Evolutionary conservation across 2,888 invertebrate genomes (phyloP), one percentile per base, ranked within the genome.

Genomic region (Spisula solida): DNA sequence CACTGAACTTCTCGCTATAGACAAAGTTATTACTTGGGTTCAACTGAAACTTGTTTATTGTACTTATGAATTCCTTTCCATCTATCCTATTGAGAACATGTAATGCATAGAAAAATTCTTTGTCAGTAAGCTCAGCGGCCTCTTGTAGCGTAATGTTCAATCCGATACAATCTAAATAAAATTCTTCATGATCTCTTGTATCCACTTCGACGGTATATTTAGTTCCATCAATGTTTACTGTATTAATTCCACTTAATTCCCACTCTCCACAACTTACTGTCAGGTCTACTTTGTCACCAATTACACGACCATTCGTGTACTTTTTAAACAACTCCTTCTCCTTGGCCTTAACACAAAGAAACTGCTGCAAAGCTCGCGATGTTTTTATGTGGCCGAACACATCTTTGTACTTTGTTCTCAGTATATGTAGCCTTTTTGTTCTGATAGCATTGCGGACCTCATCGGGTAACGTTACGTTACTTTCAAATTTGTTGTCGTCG

Each of bases 321-420:
- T 5, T 16, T 34, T 75, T 34, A 5, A 75, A 31, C 29, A 75
- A 34, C 66, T 41, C n/a, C 12, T 20, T 41, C 66, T n/a, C 14
- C 16, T 34, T 34, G 31, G 75, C 29, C 75, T 75, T 18, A 29
- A 0, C 10, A 34, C 75, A 31, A 4, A 75, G 75, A 18, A 75
- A 75, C 25, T 34, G 29, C 31, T 34, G 31, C 75, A 75, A 18
- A 14, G 75, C 75, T 75, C 18, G 14, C 5, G 75, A 75, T 1
- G 75, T 75, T 31, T 14, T 1, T 5, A 75, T 31, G 18, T 75
- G 75, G 12, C 29, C 31, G 18, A 75, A 75, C 34, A 75, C 34
- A 75, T 75, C 34, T 75, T 75, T 75, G 75, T 75, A 34, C 31
- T 75, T 56, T 16, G 34, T 82, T 60, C 41, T 47, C 47, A 75